These are phyloP conservation scores for Epiblema foenella DNA, from an alignment of 2,888 invertebrate species.

Conservation along the genomic window DNA sequence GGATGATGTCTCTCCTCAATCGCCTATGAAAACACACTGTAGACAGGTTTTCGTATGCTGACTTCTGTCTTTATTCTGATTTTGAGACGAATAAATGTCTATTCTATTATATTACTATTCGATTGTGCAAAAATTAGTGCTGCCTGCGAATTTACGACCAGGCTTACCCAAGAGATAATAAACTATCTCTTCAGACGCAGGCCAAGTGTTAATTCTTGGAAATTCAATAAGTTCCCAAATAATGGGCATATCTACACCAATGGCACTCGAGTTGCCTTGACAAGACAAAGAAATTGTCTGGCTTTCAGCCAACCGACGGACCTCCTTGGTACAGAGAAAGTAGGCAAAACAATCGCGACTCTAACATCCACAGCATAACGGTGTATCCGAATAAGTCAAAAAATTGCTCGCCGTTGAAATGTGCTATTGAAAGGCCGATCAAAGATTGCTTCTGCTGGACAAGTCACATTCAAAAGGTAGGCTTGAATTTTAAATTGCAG, in stretches of 20 bases:
- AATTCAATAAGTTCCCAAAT: conserved; percentile 59
- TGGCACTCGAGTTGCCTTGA: conserved; percentile 68
- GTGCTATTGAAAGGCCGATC: conserved; percentile 60
- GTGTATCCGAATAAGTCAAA: neutral
- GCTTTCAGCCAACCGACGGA: conserved; percentile 35
- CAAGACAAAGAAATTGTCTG: conserved; percentile 77
- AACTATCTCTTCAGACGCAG: conserved; percentile 22
- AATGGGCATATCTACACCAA: conserved; percentile 72
- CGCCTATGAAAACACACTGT: too few relatives aligned
- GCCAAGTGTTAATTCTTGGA: conserved; percentile 49
- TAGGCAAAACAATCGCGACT: conserved; percentile 45
- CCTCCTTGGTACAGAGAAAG: conserved; percentile 29
- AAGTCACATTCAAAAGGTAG: conserved; percentile 63
- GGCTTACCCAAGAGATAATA: conserved; percentile 7
- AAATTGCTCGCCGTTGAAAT: neutral
- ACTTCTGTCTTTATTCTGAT: neutral
- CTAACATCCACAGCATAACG: conserved; percentile 47
- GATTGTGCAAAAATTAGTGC: neutral
- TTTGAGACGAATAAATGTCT: neutral
- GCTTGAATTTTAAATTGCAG: conserved; percentile 76
- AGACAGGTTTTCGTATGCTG: neutral
- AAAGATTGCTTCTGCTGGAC: conserved; percentile 67
- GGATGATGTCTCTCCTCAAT: too few relatives aligned
- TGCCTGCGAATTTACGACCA: conserved; percentile 2
- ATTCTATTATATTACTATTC: neutral